These are phyloP conservation scores for Parnassius apollo DNA, from an alignment of 2,888 invertebrate species.

Conservation along the genomic window DNA sequence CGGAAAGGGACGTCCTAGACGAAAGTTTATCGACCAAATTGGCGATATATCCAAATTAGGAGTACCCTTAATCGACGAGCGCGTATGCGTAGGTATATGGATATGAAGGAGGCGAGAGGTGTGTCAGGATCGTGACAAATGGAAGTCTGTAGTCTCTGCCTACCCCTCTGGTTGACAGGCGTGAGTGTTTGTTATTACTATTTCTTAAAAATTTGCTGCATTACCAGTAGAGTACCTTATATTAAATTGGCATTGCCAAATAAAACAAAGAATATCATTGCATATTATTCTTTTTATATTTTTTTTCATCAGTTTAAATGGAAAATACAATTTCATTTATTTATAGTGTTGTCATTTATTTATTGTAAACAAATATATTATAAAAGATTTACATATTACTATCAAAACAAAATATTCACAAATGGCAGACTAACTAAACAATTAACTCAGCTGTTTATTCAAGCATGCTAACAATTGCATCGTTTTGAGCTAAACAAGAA, in stretches of 20 bases:
- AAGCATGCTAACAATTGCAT: constrained; percentile 81
- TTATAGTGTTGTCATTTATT: constrained; percentile 81
- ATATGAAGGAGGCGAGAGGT: too few relatives aligned
- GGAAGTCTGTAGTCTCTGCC: too few relatives aligned
- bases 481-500: constrained; percentile 80
- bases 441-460: constrained; percentile 75
- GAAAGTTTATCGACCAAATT: too few relatives aligned
- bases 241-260: constrained; percentile 34
- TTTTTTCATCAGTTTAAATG: constrained; percentile 81
- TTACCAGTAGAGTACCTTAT: too few relatives aligned
- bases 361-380: constrained; percentile 82
- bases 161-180: too few relatives aligned
- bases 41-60: too few relatives aligned
- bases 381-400: constrained; percentile 82
- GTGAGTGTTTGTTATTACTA: too few relatives aligned
- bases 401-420: constrained; percentile 82
- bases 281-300: constrained; percentile 82
- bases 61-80: too few relatives aligned
- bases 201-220: too few relatives aligned
- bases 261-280: constrained; percentile 75
- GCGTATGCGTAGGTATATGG: too few relatives aligned
- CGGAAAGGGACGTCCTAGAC: too few relatives aligned
- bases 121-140: too few relatives aligned
- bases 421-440: constrained; percentile 82
- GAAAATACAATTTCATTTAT: constrained; percentile 81